Percentiles rank a stretch among this genome's conserved stretches.
Evolutionary conservation across 2,113 vertebrate genomes (phyloP).

Genomic region (Nestor notabilis): DNA sequence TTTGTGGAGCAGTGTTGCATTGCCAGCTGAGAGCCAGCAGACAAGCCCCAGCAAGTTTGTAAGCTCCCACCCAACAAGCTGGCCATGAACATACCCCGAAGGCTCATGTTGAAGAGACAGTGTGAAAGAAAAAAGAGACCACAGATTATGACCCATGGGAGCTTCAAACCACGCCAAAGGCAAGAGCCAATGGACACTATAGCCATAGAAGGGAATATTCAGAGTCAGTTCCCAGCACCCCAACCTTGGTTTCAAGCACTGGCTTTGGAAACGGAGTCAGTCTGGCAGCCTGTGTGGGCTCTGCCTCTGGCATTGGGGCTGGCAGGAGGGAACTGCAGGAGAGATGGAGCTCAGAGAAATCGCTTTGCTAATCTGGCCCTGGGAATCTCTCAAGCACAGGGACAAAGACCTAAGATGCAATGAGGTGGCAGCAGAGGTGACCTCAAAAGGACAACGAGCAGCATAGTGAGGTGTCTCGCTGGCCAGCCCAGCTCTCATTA

Average conservation of each 20-base stretch:
- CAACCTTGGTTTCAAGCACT: neutral
- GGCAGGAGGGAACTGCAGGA: neutral
- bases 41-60: neutral
- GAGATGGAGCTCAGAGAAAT: neutral
- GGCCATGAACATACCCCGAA: neutral
- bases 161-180: neutral
- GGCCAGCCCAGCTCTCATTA: neutral
- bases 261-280: neutral
- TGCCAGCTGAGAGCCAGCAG: slow-evolving; percentile 13
- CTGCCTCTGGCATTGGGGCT: neutral
- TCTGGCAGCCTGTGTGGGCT: slow-evolving; percentile 49
- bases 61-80: slow-evolving; percentile 28
- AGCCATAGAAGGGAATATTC: slow-evolving; percentile 4
- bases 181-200: neutral
- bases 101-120: neutral
- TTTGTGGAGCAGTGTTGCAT: neutral
- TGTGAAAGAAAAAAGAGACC: slow-evolving; percentile 28
- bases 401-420: neutral
- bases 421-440: neutral
- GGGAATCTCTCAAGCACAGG: fast-evolving
- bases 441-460: fast-evolving
- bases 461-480: neutral
- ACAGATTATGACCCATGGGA: neutral
- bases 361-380: neutral
- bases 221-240: neutral